Evolutionary conservation across 2,888 invertebrate species (phyloP).

Genomic region (Micropterix aruncella): DNA sequence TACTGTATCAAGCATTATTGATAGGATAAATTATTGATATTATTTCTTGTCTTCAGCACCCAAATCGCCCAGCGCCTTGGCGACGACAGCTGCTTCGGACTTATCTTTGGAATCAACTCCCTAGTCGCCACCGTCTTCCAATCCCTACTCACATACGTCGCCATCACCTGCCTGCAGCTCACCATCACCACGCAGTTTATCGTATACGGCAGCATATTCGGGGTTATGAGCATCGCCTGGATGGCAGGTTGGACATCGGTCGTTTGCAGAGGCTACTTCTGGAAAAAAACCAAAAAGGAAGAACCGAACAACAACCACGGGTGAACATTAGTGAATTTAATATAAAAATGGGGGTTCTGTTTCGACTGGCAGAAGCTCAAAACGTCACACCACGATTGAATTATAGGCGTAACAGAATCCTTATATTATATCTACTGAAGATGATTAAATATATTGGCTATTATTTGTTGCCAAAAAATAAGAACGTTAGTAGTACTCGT

Average conservation of each 20-base stretch:
- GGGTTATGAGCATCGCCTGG: slow-evolving; percentile 44
- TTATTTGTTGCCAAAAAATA: too few species aligned
- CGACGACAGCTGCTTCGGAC: slow-evolving; percentile 70
- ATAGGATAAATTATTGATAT: too few species aligned
- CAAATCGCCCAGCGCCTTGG: slow-evolving; percentile 73
- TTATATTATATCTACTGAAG: too few species aligned
- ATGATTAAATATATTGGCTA: too few species aligned
- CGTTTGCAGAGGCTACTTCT: background rate
- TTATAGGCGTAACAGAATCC: too few species aligned
- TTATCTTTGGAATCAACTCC: slow-evolving; percentile 85
- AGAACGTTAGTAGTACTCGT: too few species aligned
- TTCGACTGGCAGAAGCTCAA: too few species aligned
- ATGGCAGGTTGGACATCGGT: slow-evolving; percentile 20
- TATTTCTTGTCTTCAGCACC: slow-evolving; percentile 50
- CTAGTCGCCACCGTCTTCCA: slow-evolving; percentile 67
- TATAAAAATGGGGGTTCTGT: too few species aligned
- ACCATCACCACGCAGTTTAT: slow-evolving; percentile 47
- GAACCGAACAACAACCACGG: background rate
- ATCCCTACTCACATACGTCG: slow-evolving; percentile 57
- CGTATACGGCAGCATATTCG: slow-evolving; percentile 53
- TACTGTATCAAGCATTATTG: too few species aligned
- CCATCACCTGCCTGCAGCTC: slow-evolving; percentile 36
- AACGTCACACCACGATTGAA: too few species aligned
- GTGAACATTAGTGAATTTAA: too few species aligned
- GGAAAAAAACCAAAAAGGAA: background rate